Conservation (phyloP, 2,113 vertebrate genomes). For the Thunnus thynnus region DNA sequence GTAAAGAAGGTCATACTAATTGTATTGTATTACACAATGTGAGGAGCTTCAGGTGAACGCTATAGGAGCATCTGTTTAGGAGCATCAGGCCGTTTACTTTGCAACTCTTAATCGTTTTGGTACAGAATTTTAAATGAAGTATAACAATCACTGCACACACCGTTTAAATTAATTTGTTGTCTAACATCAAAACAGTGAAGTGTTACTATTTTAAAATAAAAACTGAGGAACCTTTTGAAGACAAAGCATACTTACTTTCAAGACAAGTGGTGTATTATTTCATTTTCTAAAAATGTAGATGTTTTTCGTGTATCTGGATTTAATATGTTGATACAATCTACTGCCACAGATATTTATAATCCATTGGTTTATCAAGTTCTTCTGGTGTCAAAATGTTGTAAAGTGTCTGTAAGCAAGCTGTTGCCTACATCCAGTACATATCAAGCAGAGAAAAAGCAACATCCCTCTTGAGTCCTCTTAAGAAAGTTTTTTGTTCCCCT, state of each 20-base stretch:
- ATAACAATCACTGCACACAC: background rate
- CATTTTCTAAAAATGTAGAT: too few species aligned
- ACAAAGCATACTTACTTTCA: background rate
- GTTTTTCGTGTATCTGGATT: too few species aligned
- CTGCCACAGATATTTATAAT: background rate
- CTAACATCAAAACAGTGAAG: background rate
- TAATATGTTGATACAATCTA: too few species aligned
- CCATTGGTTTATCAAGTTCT: background rate
- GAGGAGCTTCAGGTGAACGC: background rate
- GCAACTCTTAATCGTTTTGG: too few species aligned
- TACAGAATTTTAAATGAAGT: background rate
- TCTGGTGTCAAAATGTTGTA: background rate
- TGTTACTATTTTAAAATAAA: background rate
- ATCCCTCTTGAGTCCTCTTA: too few species aligned
- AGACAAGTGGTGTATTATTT: too few species aligned
- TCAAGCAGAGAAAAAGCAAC: too few species aligned
- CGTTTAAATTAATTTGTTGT: background rate
- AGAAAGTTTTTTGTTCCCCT: too few species aligned
- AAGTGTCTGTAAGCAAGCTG: too few species aligned
- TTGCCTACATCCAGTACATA: too few species aligned
- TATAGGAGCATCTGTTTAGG: background rate
- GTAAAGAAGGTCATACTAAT: background rate
- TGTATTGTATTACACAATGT: background rate
- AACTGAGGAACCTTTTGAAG: background rate
- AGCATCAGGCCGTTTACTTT: background rate